Conservation (phyloP, 2,113 vertebrate genomes). For the Cottus gobio region DNA sequence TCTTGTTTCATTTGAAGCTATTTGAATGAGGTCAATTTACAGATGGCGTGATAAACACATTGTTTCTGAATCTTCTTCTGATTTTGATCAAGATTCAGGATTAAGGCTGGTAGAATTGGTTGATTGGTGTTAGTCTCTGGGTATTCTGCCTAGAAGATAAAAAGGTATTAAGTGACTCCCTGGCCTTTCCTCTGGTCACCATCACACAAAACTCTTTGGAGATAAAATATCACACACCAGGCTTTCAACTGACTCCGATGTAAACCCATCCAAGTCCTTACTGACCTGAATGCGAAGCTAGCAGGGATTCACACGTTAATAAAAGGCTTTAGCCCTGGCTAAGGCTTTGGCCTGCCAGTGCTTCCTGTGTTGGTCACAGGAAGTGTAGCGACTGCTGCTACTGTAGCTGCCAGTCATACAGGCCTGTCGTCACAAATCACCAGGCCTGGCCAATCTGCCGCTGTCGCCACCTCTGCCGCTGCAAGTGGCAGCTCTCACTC, state of each 20-base stretch:
- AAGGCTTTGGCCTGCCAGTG: neutral
- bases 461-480: slow-evolving; percentile 83
- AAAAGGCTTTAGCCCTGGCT: slow-evolving; percentile 1
- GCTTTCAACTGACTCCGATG: too few species aligned
- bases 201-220: neutral
- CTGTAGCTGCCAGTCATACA: slow-evolving; percentile 90
- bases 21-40: too few species aligned
- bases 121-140: neutral
- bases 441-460: slow-evolving; percentile 77
- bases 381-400: slow-evolving; percentile 77
- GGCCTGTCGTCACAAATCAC: slow-evolving; percentile 66
- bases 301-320: neutral
- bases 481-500: slow-evolving; percentile 91
- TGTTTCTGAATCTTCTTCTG: too few species aligned
- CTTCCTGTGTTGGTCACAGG: slow-evolving; percentile 20
- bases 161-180: neutral
- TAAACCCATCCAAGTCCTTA: too few species aligned
- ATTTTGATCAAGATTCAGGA: too few species aligned
- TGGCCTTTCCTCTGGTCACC: neutral
- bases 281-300: neutral
- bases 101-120: neutral
- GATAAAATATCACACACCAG: neutral
- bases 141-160: neutral
- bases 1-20: neutral
- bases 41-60: too few species aligned